Evolutionary conservation across 2,888 invertebrate genomes (phyloP).

Genomic region (Synergus laeviventris): DNA sequence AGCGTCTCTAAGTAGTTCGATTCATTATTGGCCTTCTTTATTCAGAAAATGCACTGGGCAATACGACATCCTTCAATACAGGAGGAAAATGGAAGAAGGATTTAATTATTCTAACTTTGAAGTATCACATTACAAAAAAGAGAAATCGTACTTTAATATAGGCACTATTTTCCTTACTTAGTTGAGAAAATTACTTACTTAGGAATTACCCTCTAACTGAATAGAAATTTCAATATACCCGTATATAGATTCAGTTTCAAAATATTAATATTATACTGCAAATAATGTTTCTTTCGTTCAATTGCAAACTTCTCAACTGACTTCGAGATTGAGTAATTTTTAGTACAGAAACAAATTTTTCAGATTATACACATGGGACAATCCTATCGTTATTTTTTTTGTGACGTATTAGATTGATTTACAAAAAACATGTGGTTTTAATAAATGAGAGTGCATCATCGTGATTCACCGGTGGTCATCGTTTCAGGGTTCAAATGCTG

Average conservation of each 20-base stretch:
- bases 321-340: neutral
- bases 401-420: neutral
- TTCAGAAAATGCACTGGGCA: neutral
- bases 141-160: neutral
- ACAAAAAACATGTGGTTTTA: conserved; percentile 36
- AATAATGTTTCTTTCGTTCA: neutral
- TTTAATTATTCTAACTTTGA: neutral
- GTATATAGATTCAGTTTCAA: neutral
- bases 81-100: neutral
- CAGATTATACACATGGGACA: neutral
- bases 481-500: conserved; percentile 55
- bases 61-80: neutral
- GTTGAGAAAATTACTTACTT: no score
- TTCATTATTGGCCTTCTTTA: conserved; percentile 12
- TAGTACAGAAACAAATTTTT: neutral
- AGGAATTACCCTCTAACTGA: neutral
- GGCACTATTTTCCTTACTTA: neutral
- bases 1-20: conserved; percentile 8
- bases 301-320: no score
- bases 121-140: neutral
- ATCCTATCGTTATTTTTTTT: neutral
- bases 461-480: conserved; percentile 54
- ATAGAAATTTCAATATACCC: neutral
- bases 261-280: neutral
- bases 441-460: conserved; percentile 60